Base-by-base conservation (phyloP, 2,888 invertebrate species). In the Druceiella hillmani region DNA sequence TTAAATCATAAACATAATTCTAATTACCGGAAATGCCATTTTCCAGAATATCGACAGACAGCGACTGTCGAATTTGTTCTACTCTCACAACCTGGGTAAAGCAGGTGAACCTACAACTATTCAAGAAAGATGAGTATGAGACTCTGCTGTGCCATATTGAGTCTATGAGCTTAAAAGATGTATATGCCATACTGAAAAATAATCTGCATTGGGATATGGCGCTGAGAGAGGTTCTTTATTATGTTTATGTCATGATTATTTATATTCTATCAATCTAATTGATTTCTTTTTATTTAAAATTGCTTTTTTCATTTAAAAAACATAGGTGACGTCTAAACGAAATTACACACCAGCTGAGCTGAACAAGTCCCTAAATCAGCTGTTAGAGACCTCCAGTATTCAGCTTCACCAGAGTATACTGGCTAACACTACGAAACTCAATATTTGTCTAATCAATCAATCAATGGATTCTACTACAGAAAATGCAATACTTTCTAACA, bases 181-280 rank as follows among this genome's bases (percentile, higher is more conserved):
- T 75, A 1, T 58, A 70, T 38, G 50, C 53, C 6, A 52, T 60
- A 0, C 50, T 77, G 11, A 58, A 66, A 38, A 61, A 64, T 13
- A 66, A 74, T 43, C 75, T 77, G 52, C 68, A 75, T 38, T 78
- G 77, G 78, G 75, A 75, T 38, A 73, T 76, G 64, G 70, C 74
- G 1, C 51, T 71, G 10, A 61, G 48, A 40, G 76, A 76, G 66
- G 75, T 74, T 43, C 42, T 40, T 9, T 33, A 4, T 29, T 41
- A 28, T 34, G n/a, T n/a, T n/a, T n/a, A n/a, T n/a, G n/a, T n/a
- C n/a, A n/a, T n/a, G n/a, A n/a, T n/a, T n/a, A n/a, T n/a, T n/a
- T n/a, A n/a, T n/a, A n/a, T n/a, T n/a, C n/a, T n/a, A n/a, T n/a
- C n/a, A n/a, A n/a, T n/a, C n/a, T n/a, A n/a, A n/a, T n/a, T n/a